Evolutionary conservation across 2,113 vertebrate genomes (phyloP).

Genomic region (Paracanthobrama guichenoti): DNA sequence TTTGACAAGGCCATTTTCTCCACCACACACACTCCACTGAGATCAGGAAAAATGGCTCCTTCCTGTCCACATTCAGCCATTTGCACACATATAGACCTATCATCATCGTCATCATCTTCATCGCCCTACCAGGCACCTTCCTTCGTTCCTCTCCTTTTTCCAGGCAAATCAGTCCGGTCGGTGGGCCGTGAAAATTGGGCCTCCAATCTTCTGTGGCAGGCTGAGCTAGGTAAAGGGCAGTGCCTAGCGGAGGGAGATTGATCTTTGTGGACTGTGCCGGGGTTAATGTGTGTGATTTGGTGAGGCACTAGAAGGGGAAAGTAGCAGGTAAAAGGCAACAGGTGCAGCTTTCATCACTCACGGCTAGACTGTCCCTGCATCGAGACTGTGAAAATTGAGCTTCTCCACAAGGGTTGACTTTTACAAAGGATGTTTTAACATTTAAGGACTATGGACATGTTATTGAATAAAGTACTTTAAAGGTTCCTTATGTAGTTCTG

Average conservation of each 20-base stretch:
- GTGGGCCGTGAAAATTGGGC: conserved; percentile 71
- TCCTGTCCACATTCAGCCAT: conserved; percentile 60
- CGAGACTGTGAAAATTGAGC: conserved; percentile 14
- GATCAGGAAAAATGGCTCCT: conserved; percentile 53
- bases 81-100: conserved; percentile 65
- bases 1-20: conserved; percentile 58
- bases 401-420: conserved; percentile 52
- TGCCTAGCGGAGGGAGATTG: conserved; percentile 71
- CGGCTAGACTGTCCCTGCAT: conserved; percentile 5
- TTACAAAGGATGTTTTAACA: conserved; percentile 40
- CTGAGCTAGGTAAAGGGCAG: conserved; percentile 67
- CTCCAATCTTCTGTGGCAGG: conserved; percentile 68
- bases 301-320: conserved; percentile 66
- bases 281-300: conserved; percentile 77
- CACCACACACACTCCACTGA: conserved; percentile 43
- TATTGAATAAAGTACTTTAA: conserved; percentile 12
- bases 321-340: conserved; percentile 63
- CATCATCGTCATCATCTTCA: conserved; percentile 64
- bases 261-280: conserved; percentile 66
- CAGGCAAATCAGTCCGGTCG: conserved; percentile 66
- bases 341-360: conserved; percentile 52
- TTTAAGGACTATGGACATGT: not conserved
- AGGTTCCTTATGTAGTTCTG: not conserved
- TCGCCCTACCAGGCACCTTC: conserved; percentile 53
- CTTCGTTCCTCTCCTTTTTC: conserved; percentile 57